phyloP scores from a whole-genome alignment of 2,888 invertebrate genomes.

The Plebejus argus region DNA sequence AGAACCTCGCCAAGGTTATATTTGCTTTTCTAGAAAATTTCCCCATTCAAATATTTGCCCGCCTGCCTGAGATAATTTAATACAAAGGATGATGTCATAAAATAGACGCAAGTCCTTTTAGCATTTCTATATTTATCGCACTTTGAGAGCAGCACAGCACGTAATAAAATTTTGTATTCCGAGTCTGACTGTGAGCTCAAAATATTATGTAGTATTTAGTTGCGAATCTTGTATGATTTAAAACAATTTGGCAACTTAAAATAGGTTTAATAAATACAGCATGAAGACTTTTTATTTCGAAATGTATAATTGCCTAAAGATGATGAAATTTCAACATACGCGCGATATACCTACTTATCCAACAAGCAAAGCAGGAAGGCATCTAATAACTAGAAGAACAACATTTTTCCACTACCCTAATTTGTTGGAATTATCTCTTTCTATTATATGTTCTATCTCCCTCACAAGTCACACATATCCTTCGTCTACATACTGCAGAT shows the following conservation, averaged over 20 bases:
- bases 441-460: neutral
- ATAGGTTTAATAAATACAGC: neutral
- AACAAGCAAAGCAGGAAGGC: too few species aligned
- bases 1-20: neutral
- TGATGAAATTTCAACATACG: too few species aligned
- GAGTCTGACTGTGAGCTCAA: neutral
- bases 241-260: neutral
- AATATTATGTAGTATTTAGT: neutral
- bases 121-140: neutral
- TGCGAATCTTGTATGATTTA: neutral
- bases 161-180: neutral
- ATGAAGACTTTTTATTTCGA: too few species aligned
- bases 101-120: neutral
- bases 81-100: neutral
- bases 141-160: neutral
- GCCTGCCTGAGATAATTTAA: neutral
- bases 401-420: neutral
- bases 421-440: neutral
- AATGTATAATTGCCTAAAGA: too few species aligned
- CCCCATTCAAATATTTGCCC: neutral
- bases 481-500: neutral
- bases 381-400: too few species aligned
- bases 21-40: slow-evolving; percentile 5
- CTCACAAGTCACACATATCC: too few species aligned
- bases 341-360: too few species aligned